Evolutionary conservation across 2,797 vertebrate species (phyloP).

Genomic region (Pantherophis vulpinus): DNA sequence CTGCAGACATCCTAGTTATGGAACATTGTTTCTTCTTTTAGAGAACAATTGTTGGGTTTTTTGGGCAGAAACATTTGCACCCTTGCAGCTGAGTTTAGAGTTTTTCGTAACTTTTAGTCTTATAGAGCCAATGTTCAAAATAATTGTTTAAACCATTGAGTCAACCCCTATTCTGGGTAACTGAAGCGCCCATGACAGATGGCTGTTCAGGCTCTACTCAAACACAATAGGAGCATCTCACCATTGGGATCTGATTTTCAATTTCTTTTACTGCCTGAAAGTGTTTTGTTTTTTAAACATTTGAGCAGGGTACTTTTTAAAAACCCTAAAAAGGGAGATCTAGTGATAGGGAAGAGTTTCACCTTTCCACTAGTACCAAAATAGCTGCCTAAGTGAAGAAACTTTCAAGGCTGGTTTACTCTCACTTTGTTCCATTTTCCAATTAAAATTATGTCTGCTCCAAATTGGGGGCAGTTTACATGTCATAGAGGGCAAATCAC

Average conservation of each 20-base stretch:
- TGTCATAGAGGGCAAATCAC: not conserved
- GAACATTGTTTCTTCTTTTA: not conserved
- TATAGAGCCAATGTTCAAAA: not conserved
- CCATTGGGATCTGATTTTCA: not conserved
- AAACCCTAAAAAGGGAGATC: not conserved
- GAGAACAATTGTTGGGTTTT: not conserved
- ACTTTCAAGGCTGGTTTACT: not conserved
- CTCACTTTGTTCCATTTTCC: not conserved
- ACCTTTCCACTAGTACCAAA: not conserved
- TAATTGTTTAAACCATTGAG: not conserved
- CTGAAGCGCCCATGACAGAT: not conserved
- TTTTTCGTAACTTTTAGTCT: not conserved
- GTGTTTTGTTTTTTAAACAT: not conserved
- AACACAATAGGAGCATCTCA: not conserved
- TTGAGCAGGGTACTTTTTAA: not conserved
- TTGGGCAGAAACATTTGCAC: not conserved
- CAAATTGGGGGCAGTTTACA: not conserved
- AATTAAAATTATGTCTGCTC: not conserved
- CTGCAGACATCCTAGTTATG: not conserved
- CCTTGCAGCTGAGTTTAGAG: not conserved
- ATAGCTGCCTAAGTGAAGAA: not conserved
- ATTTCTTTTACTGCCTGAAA: not conserved
- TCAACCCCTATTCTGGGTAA: not conserved
- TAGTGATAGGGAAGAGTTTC: not conserved
- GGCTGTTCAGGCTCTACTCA: not conserved